Evolutionary conservation across 1,140 invertebrate genomes (phyloP).

Genomic region (Apis dorsata): DNA sequence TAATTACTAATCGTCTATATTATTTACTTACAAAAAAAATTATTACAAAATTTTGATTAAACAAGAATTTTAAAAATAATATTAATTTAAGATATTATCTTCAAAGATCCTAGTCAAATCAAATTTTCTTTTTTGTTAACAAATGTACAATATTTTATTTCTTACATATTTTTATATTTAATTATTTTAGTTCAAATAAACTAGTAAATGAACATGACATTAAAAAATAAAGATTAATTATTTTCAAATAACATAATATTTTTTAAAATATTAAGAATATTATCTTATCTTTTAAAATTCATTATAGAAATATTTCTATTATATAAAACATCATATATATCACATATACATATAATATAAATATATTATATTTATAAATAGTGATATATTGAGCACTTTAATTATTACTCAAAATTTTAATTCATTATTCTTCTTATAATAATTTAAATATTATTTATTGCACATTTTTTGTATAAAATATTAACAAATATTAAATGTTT

Average conservation of each 20-base stretch:
- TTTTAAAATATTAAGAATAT: background rate
- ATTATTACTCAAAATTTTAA: background rate
- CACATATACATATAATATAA: no score
- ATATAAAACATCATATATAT: background rate
- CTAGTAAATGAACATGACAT: background rate
- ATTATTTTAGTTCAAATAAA: background rate
- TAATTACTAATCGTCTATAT: background rate
- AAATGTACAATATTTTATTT: constrained; percentile 13
- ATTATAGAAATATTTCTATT: background rate
- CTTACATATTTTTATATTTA: background rate
- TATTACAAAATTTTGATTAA: background rate
- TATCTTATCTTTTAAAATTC: background rate
- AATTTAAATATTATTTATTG: constrained; percentile 35
- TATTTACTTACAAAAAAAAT: background rate
- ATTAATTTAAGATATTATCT: background rate
- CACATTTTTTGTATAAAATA: constrained; percentile 41
- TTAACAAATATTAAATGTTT: constrained; percentile 4
- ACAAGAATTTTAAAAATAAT: background rate
- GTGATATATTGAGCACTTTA: background rate
- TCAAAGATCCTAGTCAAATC: constrained; percentile 29
- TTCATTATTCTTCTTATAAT: background rate
- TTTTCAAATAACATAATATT: background rate
- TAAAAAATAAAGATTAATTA: background rate
- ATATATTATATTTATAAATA: no score
- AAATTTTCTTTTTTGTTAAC: background rate